Conservation (phyloP, 2,113 vertebrate species). For the Chunga burmeisteri region DNA sequence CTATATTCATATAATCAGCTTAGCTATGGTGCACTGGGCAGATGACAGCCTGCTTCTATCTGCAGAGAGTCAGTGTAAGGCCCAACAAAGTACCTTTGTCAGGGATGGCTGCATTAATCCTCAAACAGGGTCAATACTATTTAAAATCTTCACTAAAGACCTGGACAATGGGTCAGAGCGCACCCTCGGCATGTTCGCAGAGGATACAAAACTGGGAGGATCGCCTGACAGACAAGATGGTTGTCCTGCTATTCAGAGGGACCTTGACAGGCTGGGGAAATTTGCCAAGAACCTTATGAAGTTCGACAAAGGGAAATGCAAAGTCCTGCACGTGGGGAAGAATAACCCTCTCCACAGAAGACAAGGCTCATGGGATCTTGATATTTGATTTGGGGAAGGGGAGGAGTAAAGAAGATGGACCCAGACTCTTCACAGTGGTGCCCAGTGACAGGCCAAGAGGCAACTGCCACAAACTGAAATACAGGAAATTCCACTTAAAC, state of each 20-base stretch:
- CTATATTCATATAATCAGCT: not conserved
- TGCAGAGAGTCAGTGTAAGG: not conserved
- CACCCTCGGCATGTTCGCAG: no score
- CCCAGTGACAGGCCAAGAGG: not conserved
- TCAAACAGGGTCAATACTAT: not conserved
- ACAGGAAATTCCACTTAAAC: not conserved
- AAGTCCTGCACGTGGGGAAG: not conserved
- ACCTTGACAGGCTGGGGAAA: not conserved
- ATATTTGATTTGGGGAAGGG: not conserved
- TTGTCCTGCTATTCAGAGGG: not conserved
- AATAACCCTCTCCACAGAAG: not conserved
- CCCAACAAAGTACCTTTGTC: not conserved
- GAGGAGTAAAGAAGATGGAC: not conserved
- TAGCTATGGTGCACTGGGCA: not conserved
- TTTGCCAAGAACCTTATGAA: not conserved
- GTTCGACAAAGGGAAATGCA: not conserved
- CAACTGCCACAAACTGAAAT: not conserved
- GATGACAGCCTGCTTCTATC: not conserved
- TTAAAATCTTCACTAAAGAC: not conserved
- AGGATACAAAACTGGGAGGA: not conserved
- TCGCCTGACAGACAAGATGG: not conserved
- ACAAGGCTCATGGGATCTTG: not conserved
- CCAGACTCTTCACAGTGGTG: not conserved
- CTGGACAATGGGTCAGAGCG: not conserved
- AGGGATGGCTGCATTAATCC: not conserved